phyloP scores from a whole-genome alignment of 2,113 vertebrate species.

The Candoia aspera region DNA sequence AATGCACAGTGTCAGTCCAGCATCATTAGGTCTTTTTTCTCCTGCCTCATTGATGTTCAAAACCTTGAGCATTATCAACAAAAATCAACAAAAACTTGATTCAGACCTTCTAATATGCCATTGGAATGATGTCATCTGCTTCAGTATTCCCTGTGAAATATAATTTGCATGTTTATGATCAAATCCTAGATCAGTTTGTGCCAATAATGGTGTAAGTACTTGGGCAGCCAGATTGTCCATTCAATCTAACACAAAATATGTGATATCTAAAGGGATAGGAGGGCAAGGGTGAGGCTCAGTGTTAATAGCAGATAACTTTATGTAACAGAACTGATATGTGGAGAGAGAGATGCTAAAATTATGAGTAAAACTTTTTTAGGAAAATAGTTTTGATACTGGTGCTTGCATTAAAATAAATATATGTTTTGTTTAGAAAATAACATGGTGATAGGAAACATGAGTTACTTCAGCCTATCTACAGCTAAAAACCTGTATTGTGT shows the following conservation, averaged over 20 bases:
- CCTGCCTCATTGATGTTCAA: rapidly evolving
- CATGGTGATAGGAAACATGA: too few species aligned
- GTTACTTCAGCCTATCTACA: too few species aligned
- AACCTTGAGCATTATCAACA: not conserved
- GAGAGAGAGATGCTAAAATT: too few species aligned
- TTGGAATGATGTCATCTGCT: not conserved
- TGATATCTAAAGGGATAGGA: not conserved
- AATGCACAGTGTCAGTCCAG: rapidly evolving
- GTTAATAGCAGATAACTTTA: too few species aligned
- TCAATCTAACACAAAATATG: not conserved
- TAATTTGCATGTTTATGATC: not conserved
- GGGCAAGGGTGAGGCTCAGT: too few species aligned
- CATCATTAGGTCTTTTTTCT: not conserved
- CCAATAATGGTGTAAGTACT: not conserved
- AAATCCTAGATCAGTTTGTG: not conserved
- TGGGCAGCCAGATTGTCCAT: not conserved
- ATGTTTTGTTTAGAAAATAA: too few species aligned
- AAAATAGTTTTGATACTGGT: too few species aligned
- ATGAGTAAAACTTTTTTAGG: too few species aligned
- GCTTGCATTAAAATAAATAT: too few species aligned
- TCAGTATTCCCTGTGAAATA: not conserved
- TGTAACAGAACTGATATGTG: too few species aligned
- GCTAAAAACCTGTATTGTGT: too few species aligned
- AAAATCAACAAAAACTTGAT: not conserved
- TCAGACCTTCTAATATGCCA: not conserved